These are phyloP conservation scores for Sapayoa aenigma DNA, from an alignment of 2,113 vertebrate species.

Conservation along the genomic window DNA sequence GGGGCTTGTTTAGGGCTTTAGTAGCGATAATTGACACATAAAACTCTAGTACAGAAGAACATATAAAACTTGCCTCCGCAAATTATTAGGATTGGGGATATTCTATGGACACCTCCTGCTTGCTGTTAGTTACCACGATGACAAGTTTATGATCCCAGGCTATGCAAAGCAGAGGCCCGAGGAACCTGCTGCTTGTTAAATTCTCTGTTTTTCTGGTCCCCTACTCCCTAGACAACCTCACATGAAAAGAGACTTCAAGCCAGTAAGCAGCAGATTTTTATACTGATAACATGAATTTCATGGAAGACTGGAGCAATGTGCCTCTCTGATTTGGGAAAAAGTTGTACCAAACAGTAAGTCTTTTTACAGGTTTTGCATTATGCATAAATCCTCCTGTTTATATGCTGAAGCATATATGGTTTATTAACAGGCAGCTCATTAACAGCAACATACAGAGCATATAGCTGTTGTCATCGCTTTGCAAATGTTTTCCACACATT, in stretches of 20 bases:
- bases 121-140: background rate
- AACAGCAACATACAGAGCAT: background rate
- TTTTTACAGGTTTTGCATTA: background rate
- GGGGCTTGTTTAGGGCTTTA: slow-evolving; percentile 10
- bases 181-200: background rate
- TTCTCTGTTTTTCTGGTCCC: background rate
- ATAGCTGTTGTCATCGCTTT: background rate
- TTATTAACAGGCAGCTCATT: background rate
- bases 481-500: background rate
- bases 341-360: background rate
- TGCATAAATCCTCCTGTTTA: background rate
- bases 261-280: background rate
- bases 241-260: background rate
- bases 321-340: background rate
- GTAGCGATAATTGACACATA: background rate
- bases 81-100: background rate
- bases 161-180: background rate
- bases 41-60: background rate
- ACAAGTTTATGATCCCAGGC: background rate
- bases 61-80: background rate
- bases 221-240: background rate
- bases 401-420: background rate
- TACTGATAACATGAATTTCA: background rate
- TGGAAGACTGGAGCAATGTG: background rate
- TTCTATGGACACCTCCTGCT: background rate